These are phyloP conservation scores for Rhineura floridana DNA, from an alignment of 2,113 vertebrate species.

Conservation along the genomic window DNA sequence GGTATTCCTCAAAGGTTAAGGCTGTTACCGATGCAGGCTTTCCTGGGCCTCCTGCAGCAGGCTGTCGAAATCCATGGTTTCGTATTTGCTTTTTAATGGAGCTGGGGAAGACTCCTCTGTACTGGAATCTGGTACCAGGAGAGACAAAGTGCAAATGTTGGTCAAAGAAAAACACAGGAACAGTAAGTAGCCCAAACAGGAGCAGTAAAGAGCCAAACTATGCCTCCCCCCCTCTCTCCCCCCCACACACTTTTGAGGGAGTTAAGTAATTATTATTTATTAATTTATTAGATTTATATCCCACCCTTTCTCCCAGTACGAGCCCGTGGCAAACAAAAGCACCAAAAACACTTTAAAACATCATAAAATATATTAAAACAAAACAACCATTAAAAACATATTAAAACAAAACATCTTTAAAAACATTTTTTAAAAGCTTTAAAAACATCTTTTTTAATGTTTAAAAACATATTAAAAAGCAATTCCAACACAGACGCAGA, in stretches of 20 bases:
- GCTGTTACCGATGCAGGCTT: conserved; percentile 94
- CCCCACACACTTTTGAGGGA: neutral
- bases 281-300: too few species aligned
- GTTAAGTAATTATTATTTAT: neutral
- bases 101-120: conserved; percentile 87
- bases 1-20: conserved; percentile 87
- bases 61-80: conserved; percentile 98
- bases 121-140: conserved; percentile 70
- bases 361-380: too few species aligned
- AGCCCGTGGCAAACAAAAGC: too few species aligned
- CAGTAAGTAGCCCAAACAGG: neutral
- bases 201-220: neutral
- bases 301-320: too few species aligned
- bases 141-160: conserved; percentile 32
- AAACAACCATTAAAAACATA: too few species aligned
- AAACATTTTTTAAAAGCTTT: too few species aligned
- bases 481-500: too few species aligned
- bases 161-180: neutral
- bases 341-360: too few species aligned
- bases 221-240: neutral
- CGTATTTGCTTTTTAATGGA: conserved; percentile 94
- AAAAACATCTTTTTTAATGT: too few species aligned
- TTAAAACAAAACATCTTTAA: too few species aligned
- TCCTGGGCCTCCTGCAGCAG: conserved; percentile 97
- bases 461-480: too few species aligned